phyloP scores from a whole-genome alignment of 2,797 vertebrate genomes.

The Coracias cyanogaster region DNA sequence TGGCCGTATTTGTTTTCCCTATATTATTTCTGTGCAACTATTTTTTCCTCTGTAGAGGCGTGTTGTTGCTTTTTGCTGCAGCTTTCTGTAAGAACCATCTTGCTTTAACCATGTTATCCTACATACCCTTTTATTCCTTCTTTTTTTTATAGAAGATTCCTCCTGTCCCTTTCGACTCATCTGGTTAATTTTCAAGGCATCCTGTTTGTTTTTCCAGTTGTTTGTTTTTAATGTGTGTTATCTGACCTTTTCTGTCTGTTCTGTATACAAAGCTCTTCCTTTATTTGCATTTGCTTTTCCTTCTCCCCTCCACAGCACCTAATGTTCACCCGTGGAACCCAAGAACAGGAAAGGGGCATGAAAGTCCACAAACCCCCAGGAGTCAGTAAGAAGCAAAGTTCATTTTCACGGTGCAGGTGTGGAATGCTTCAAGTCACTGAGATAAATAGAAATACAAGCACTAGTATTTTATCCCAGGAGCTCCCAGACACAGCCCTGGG shows the following conservation, averaged over 20 bases:
- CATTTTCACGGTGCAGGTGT: neutral
- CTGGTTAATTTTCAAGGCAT: slow-evolving; percentile 3
- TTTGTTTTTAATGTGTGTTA: slow-evolving; percentile 4
- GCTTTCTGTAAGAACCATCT: neutral
- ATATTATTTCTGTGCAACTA: neutral
- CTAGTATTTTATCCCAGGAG: neutral
- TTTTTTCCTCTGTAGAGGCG: slow-evolving; percentile 15
- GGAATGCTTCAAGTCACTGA: neutral
- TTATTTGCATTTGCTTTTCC: slow-evolving; percentile 45
- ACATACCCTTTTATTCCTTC: neutral
- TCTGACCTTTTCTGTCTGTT: neutral
- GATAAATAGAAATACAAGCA: neutral
- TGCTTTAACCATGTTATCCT: neutral
- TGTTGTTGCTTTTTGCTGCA: neutral
- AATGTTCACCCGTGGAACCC: neutral
- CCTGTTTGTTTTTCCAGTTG: slow-evolving; percentile 53
- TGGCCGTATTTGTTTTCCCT: neutral
- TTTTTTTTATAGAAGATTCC: neutral
- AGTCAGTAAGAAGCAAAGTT: neutral
- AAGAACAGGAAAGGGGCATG: neutral
- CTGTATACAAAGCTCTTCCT: slow-evolving; percentile 34
- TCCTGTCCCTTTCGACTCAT: slow-evolving; percentile 12
- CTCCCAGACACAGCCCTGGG: neutral
- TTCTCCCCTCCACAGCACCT: neutral
- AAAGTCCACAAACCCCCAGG: neutral